Base-by-base conservation (phyloP, 2,888 invertebrate genomes). In the Hirudinaria manillensis region DNA sequence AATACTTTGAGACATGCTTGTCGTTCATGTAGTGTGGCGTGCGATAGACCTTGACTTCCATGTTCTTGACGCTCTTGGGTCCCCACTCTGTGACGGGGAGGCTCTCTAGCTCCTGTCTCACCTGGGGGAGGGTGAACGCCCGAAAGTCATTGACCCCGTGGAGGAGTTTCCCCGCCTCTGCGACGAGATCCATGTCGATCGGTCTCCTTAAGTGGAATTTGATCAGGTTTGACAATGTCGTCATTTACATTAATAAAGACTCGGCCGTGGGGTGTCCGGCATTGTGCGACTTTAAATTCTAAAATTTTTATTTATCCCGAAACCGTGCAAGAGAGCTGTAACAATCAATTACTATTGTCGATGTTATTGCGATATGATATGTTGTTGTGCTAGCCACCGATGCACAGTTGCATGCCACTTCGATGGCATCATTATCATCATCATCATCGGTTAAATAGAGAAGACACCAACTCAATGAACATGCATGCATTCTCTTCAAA, bases 101-200 rank as follows among this genome's bases (percentile, higher is more conserved):
- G 24, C 24, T 29, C 45, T 73, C 73, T 21, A 73, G 6, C 53
- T 10, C 19, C 24, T 24, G 36, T n/a, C 73, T 55, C 16, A n/a
- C 29, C 24, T 3, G 13, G 0, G 74, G 71, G 13, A 55, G 76
- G 16, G 78, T 78, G 74, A 79, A 79, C 27, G 70, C 76, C 24
- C 73, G 27, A 72, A 77, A 79, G 75, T 79, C 75, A 29, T 79
- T 77, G 6, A 45, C 72, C 7, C 79, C 79, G 27, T 36, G 32
- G 55, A 79, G 56, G 13, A 78, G 29, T n/a, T 75, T 66, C 0
- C 78, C 79, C 6, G 75, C 76, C 32, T 66, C 55, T 19, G 66
- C 34, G 36, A 78, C 68, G 21, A 56, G 29, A 27, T 77, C 75
- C 51, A 77, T 68, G 72, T 77, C 70, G 16, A 77, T 19, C 16